A percentile compares a stretch with the other conserved stretches of the same genome.
Conservation (phyloP, 1,140 invertebrate species). For the Procambarus virginalis region DNA sequence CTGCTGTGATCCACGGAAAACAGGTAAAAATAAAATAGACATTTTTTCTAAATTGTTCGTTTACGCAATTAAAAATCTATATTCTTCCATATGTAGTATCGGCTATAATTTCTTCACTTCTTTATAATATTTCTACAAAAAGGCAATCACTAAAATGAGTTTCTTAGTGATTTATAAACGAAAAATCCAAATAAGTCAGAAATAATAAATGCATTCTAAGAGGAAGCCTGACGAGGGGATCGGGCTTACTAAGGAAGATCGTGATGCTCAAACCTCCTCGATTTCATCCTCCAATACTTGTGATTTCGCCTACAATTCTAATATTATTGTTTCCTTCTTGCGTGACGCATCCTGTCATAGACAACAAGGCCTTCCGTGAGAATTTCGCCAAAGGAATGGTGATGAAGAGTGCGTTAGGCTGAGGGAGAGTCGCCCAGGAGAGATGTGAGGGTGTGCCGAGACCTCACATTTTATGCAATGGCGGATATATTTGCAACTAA, state of each 20-base stretch:
- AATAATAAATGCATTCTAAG: not conserved
- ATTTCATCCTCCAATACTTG: too few relatives aligned
- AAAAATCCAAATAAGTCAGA: slow-evolving; percentile 9
- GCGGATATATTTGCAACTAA: not conserved
- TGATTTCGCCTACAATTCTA: not conserved
- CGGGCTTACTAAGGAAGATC: too few relatives aligned
- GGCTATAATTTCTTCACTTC: too few relatives aligned
- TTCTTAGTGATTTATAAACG: slow-evolving; percentile 20
- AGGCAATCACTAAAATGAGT: not conserved
- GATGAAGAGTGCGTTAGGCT: not conserved
- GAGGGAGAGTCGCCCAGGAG: not conserved
- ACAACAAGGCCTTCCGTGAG: not conserved
- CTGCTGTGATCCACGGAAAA: too few relatives aligned
- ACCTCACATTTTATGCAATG: not conserved
- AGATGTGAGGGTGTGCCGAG: not conserved
- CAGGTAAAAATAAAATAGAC: too few relatives aligned
- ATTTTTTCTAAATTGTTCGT: too few relatives aligned
- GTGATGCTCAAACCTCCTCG: not conserved
- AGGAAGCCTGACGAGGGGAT: not conserved
- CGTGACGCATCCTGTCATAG: not conserved
- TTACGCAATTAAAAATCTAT: too few relatives aligned
- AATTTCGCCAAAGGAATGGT: too few relatives aligned
- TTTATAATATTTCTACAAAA: too few relatives aligned
- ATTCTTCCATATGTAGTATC: too few relatives aligned
- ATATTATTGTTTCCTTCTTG: slow-evolving; percentile 29